Conservation (phyloP, 2,888 invertebrate species). For the Eretmocerus hayati region DNA sequence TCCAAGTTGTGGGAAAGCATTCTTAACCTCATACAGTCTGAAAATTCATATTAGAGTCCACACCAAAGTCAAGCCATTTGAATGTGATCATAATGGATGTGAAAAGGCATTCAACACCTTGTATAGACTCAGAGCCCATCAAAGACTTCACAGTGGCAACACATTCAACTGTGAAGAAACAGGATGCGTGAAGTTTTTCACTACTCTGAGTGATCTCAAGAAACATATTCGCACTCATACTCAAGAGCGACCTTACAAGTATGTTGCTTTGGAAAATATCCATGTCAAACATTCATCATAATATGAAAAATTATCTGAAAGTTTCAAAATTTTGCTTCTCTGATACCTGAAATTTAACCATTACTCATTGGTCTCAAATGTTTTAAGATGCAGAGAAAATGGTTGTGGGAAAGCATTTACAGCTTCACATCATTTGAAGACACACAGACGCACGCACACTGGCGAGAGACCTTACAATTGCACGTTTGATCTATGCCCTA, state of each 20-base stretch:
- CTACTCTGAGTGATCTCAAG: constrained; percentile 87
- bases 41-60: constrained; percentile 92
- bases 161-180: constrained; percentile 84
- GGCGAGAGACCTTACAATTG: constrained; percentile 77
- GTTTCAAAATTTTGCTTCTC: not conserved
- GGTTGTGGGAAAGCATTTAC: constrained; percentile 90
- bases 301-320: not conserved
- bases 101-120: constrained; percentile 91
- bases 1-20: constrained; percentile 83
- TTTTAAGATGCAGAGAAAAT: constrained; percentile 65
- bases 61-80: constrained; percentile 86
- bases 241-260: constrained; percentile 83
- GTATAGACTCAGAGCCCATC: constrained; percentile 84
- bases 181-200: constrained; percentile 85
- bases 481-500: constrained; percentile 58
- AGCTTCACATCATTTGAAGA: constrained; percentile 89
- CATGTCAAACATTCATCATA: constrained; percentile 12
- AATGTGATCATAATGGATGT: constrained; percentile 75
- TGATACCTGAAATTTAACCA: not conserved
- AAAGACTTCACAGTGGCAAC: constrained; percentile 86
- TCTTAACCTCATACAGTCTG: constrained; percentile 89
- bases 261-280: constrained; percentile 41
- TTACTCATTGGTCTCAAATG: too few species aligned
- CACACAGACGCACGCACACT: constrained; percentile 78
- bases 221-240: constrained; percentile 91